phyloP scores from a whole-genome alignment of 2,797 vertebrate genomes.

The Harpagifer antarcticus region DNA sequence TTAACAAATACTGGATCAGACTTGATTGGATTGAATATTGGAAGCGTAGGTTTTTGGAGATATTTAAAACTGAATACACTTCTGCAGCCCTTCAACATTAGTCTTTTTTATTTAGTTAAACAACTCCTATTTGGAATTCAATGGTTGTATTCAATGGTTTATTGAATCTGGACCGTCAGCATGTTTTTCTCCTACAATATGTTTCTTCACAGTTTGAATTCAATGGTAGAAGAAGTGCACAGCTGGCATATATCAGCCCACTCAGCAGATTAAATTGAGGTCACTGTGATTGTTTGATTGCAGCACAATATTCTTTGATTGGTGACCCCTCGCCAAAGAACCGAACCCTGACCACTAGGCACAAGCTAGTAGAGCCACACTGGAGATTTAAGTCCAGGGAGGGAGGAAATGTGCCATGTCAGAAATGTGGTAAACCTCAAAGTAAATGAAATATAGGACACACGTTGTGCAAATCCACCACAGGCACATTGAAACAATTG shows the following conservation, averaged over 20 bases:
- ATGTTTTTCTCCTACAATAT: slow-evolving; percentile 12
- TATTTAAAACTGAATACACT: slow-evolving; percentile 23
- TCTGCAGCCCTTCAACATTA: slow-evolving; percentile 9
- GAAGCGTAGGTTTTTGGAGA: slow-evolving; percentile 25
- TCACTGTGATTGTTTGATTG: neutral
- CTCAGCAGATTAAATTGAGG: neutral
- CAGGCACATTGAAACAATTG: neutral
- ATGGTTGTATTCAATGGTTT: slow-evolving; percentile 15
- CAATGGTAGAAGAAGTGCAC: neutral
- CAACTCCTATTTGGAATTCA: slow-evolving; percentile 30
- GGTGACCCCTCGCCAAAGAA: slow-evolving; percentile 2
- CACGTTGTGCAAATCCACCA: neutral
- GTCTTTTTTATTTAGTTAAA: slow-evolving; percentile 27
- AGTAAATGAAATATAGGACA: slow-evolving; percentile 6
- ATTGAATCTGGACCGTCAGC: slow-evolving; percentile 23
- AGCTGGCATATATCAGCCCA: slow-evolving; percentile 5
- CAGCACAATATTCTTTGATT: slow-evolving; percentile 5
- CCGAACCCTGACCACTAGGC: slow-evolving; percentile 19
- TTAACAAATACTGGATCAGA: slow-evolving; percentile 39
- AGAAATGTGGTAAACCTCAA: slow-evolving; percentile 4
- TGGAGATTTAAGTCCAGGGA: slow-evolving; percentile 14
- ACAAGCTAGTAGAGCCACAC: slow-evolving; percentile 7
- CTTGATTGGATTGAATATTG: slow-evolving; percentile 31
- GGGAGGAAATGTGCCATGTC: slow-evolving; percentile 5
- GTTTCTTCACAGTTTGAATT: slow-evolving; percentile 25